Conservation (phyloP, 2,888 invertebrate species). For the Drosophila quasianomalipes region DNA sequence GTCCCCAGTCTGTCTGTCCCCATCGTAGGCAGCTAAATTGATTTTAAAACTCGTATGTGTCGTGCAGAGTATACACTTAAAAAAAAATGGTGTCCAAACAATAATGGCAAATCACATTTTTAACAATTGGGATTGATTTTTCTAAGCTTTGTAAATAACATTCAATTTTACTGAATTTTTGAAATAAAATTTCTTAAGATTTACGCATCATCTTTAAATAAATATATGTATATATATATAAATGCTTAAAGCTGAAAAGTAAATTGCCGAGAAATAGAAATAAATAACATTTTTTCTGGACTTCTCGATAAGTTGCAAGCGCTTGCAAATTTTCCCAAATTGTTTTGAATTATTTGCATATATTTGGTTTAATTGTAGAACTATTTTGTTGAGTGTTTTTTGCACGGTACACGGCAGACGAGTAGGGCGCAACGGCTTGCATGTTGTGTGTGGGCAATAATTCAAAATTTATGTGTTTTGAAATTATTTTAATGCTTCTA, state of each 20-base stretch:
- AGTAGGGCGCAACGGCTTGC: slow-evolving; percentile 20
- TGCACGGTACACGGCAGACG: slow-evolving; percentile 10
- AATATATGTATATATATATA: not conserved
- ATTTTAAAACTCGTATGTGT: slow-evolving; percentile 63
- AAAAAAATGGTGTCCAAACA: not conserved
- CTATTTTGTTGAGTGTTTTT: not conserved
- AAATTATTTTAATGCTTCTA: slow-evolving; percentile 81
- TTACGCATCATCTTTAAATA: not conserved
- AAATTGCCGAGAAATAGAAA: not conserved
- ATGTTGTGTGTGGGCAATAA: slow-evolving; percentile 73
- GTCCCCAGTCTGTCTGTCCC: not conserved
- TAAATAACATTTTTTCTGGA: not conserved
- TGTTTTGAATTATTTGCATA: not conserved
- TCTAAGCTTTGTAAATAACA: not conserved
- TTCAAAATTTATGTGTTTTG: slow-evolving; percentile 79
- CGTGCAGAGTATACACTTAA: slow-evolving; percentile 24
- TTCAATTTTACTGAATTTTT: not conserved
- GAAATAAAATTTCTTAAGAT: not conserved
- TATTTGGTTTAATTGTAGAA: not conserved
- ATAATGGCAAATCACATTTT: not conserved
- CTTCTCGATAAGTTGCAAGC: not conserved
- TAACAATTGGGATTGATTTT: not conserved
- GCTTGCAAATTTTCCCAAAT: not conserved
- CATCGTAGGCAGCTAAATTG: slow-evolving; percentile 57
- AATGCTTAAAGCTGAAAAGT: not conserved